These are phyloP conservation scores for Megaceryle alcyon DNA, from an alignment of 2,797 vertebrate genomes.

Conservation along the genomic window DNA sequence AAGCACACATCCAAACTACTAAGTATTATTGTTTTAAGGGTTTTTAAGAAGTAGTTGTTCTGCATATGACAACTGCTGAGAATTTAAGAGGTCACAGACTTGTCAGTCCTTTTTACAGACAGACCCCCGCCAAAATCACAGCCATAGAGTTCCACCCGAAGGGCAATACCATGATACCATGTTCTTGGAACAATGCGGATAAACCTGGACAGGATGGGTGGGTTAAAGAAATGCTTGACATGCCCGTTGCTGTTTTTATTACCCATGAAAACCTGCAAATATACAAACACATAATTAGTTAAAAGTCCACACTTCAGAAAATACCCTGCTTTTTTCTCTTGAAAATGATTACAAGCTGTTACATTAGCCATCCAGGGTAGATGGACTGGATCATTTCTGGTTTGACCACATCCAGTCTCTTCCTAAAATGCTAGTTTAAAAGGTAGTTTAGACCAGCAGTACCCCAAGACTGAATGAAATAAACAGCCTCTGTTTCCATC, in stretches of 20 bases:
- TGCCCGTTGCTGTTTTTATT: constrained; percentile 84
- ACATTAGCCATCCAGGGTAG: neutral
- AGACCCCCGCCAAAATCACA: constrained; percentile 82
- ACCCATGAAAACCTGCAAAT: constrained; percentile 86
- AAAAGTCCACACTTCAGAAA: neutral
- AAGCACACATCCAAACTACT: neutral
- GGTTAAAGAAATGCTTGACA: constrained; percentile 88
- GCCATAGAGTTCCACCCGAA: constrained; percentile 92
- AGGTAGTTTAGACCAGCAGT: neutral
- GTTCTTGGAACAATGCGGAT: constrained; percentile 87
- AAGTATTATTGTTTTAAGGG: neutral
- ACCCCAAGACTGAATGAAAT: neutral
- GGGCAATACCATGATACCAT: constrained; percentile 87
- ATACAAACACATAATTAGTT: constrained; percentile 9
- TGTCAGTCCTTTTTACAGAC: neutral
- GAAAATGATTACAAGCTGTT: neutral
- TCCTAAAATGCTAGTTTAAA: neutral
- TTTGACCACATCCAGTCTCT: neutral
- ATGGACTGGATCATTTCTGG: neutral
- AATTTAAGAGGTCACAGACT: neutral
- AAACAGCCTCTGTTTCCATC: neutral
- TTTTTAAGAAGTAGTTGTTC: neutral
- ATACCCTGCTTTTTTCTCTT: neutral
- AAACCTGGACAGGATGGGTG: constrained; percentile 91
- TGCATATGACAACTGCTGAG: neutral